These are phyloP conservation scores for Penaeus japonicus DNA, from an alignment of 1,140 invertebrate genomes.

Conservation along the genomic window DNA sequence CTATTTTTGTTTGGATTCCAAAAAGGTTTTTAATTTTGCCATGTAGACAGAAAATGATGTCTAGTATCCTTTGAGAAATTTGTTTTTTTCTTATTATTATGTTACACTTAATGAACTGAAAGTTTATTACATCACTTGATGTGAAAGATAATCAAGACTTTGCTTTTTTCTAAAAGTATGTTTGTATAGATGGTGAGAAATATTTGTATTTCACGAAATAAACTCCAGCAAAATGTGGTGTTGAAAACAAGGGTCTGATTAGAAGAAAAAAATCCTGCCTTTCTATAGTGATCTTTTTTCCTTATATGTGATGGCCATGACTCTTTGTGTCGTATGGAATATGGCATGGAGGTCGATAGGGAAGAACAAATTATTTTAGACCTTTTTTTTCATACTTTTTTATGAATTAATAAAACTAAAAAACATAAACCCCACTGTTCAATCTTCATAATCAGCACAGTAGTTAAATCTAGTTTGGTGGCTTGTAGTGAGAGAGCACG, in stretches of 20 bases:
- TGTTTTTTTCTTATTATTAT: not conserved
- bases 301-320: slow-evolving; percentile 16
- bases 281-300: slow-evolving; percentile 19
- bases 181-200: too few species aligned
- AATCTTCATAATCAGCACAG: slow-evolving; percentile 26
- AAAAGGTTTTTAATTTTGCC: too few species aligned
- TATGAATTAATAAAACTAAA: not conserved
- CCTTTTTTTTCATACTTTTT: not conserved
- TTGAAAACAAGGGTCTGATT: not conserved
- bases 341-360: not conserved
- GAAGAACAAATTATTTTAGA: slow-evolving; percentile 14
- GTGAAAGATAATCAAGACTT: not conserved
- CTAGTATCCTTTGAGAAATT: not conserved
- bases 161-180: not conserved
- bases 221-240: not conserved
- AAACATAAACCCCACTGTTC: not conserved
- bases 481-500: not conserved
- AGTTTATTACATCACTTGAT: not conserved
- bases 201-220: not conserved
- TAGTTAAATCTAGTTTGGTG: slow-evolving; percentile 13
- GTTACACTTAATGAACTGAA: not conserved
- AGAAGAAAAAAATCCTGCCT: slow-evolving; percentile 30
- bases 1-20: too few species aligned
- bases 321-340: not conserved
- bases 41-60: too few species aligned